Evolutionary conservation across 2,797 vertebrate genomes (phyloP), one percentile per base, ranked within the genome.

Genomic region (Hydrocynus forskahlii): DNA sequence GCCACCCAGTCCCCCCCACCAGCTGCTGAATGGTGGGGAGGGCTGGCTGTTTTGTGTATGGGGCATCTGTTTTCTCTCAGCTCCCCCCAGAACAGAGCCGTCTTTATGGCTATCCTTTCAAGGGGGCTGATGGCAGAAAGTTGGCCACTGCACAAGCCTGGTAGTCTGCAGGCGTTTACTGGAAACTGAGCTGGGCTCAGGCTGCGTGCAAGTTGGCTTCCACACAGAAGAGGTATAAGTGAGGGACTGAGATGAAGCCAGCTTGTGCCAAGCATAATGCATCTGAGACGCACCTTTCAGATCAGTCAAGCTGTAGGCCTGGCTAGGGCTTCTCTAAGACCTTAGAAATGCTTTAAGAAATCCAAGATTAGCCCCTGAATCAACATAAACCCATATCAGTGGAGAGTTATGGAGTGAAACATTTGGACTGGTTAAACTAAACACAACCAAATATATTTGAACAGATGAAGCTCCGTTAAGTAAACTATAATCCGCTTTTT

Each of bases 11-110:
- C 21, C 35, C 78, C 38, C 35, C 29, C 21, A 25, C 60, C 54
- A 62, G 29, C 2, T 14, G 92, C 91, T 90, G 88, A 92, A 91
- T 83, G 83, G 88, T 77, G 76, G 66, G 93, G 93, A 93, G 91
- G 92, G 91, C 88, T 89, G 92, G 94, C 94, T 96, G 94, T 94
- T 96, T 95, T 95, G 94, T 96, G 95, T 93, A 93, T 92, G 91
- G 94, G 93, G 92, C 92, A 95, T 95, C 96, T 97, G 96, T 94
- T 95, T 95, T 96, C 95, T 94, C 94, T 97, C 96, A 96, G 90
- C 91, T 89, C 90, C 87, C 48, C 84, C 87, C 86, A 90, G 92
- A 95, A 96, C 95, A 96, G 94, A 94, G 95, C 92, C 93, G 94
- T 94, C 95, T 98, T 97, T 97, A 96, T 96, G 93, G 94, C 75